Base-by-base conservation (phyloP, 1,140 invertebrate genomes). In the Zaprionus inermis region DNA sequence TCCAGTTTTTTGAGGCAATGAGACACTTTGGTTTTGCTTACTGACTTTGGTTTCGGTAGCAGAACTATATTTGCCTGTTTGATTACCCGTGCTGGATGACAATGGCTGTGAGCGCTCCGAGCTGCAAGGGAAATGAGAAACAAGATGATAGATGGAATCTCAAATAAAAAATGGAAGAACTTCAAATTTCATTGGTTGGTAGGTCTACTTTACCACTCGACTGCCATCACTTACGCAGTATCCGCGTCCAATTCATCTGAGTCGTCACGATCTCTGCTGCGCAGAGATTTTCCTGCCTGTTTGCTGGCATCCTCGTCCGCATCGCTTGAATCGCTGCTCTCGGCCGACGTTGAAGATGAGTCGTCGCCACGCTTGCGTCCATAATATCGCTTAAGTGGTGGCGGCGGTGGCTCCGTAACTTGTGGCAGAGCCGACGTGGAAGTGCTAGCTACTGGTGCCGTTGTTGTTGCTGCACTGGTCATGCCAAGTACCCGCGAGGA, bases 11-110 rank as follows among this genome's bases (percentile, higher is more conserved):
- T 90, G 86, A 78, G 81, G 81, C 81, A 77, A 77, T 81, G 65
- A 68, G 64, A 91, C 92, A 84, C 61, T 90, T 93, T 73, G 94
- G 95, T 94, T 95, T 95, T 96, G 97, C 96, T 97, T 97, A 97
- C 97, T 97, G 96, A 97, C 96, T 97, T 97, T 97, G 96, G 95
- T 95, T 94, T 96, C 94, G 94, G 94, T 94, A 90, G 89, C 90
- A 78, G 90, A 84, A 84, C 78, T 79, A 91, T 91, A 91, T 92
- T 92, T 92, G 91, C 91, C 91, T 90, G 84, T 91, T 91, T 91
- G 90, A 91, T 92, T 92, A 92, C 91, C 91, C 79, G 89, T 90
- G 78, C 78, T 82, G 73, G 88, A 76, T 70, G 88, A 74, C 74
- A 77, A 61, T 38, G 91, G 78, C 63, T 80, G 89, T 7, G 91